Evolutionary conservation across 2,888 invertebrate species (phyloP).

Genomic region (Cataglyphis livida): DNA sequence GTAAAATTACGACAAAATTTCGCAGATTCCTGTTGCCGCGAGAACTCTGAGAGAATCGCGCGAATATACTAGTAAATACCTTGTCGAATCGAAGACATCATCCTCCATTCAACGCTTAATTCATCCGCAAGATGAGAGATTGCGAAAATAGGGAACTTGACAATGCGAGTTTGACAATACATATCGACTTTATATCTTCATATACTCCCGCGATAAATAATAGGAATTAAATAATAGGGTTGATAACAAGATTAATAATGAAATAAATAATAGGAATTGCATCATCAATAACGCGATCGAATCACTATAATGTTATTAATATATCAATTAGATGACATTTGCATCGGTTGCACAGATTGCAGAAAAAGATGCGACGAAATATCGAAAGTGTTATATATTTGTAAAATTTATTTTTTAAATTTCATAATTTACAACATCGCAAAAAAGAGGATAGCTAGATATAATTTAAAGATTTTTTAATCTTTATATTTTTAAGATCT

Average conservation of each 20-base stretch:
- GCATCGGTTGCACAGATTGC: neutral
- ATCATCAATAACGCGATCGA: neutral
- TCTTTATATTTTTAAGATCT: neutral
- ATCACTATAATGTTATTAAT: neutral
- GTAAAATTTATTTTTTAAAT: neutral
- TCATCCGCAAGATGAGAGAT: slow-evolving; percentile 3
- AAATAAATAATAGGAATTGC: slow-evolving; percentile 28
- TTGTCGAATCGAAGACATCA: slow-evolving; percentile 47
- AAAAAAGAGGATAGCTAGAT: neutral
- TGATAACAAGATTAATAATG: no score
- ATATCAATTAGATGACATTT: neutral
- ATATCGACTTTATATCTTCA: neutral
- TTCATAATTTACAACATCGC: neutral
- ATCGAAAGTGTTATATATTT: neutral
- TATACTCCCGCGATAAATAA: slow-evolving; percentile 8
- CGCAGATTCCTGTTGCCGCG: slow-evolving; percentile 24
- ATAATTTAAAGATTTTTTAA: neutral
- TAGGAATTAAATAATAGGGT: neutral
- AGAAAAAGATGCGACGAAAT: neutral
- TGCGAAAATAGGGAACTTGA: slow-evolving; percentile 17
- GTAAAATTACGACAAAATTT: slow-evolving; percentile 44
- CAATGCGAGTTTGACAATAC: neutral
- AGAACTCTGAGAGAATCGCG: slow-evolving; percentile 9
- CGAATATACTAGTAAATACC: neutral
- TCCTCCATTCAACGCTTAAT: slow-evolving; percentile 54